phyloP scores from a whole-genome alignment of 2,113 vertebrate genomes.

The Pelobates fuscus region DNA sequence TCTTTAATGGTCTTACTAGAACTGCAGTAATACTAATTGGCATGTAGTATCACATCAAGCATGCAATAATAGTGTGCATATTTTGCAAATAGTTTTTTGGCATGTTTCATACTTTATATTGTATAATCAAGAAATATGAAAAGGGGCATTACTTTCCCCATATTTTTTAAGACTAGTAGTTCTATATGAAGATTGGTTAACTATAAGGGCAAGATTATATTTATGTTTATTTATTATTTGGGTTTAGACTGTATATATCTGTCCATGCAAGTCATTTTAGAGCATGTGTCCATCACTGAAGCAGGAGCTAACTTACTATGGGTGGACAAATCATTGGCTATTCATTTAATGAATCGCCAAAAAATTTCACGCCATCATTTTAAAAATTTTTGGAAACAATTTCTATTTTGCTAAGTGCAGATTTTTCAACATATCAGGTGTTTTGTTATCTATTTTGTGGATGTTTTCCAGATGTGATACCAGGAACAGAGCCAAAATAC shows the following conservation, averaged over 20 bases:
- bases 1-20: conserved; percentile 66
- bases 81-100: conserved; percentile 79
- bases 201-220: conserved; percentile 57
- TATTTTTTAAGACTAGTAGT: conserved; percentile 59
- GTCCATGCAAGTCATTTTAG: conserved; percentile 76
- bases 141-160: conserved; percentile 52
- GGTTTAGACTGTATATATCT: conserved; percentile 67
- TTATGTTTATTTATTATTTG: conserved; percentile 59
- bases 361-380: not conserved
- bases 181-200: conserved; percentile 55
- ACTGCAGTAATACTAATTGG: conserved; percentile 73
- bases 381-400: not conserved
- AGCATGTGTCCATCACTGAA: conserved; percentile 72
- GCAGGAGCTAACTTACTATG: not conserved
- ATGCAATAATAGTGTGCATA: conserved; percentile 83
- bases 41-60: conserved; percentile 84
- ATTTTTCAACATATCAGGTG: not conserved
- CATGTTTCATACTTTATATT: conserved; percentile 87
- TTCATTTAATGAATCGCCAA: not conserved
- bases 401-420: not conserved
- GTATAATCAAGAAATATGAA: conserved; percentile 71
- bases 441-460: not conserved
- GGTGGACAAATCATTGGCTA: not conserved
- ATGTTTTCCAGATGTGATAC: not conserved
- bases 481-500: not conserved